Evolutionary conservation across 2,888 invertebrate species (phyloP).

Genomic region (Cancer borealis): DNA sequence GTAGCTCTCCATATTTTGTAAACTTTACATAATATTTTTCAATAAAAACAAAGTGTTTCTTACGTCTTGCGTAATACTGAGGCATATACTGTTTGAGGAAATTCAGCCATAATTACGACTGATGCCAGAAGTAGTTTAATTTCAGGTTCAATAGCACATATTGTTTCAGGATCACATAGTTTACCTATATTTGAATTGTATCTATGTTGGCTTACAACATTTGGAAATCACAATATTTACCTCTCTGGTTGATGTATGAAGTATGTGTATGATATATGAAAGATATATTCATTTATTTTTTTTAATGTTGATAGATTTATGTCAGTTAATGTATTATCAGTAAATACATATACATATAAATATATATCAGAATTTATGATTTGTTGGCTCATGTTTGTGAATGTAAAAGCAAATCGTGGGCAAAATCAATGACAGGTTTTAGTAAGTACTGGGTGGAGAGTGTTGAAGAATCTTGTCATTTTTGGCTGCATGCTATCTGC

Average conservation of each 20-base stretch:
- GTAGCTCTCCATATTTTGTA: conserved; percentile 36
- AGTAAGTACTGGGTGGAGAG: not conserved
- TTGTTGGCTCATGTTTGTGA: not conserved
- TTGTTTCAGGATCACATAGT: conserved; percentile 14
- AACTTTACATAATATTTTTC: conserved; percentile 23
- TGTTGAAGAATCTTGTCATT: not conserved
- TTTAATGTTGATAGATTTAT: conserved; percentile 42
- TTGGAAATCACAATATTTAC: conserved; percentile 43
- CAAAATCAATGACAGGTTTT: not conserved
- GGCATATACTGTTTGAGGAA: not conserved
- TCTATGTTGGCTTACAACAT: conserved; percentile 13
- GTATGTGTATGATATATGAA: conserved; percentile 40
- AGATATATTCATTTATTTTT: conserved; percentile 45
- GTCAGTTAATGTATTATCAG: conserved; percentile 18
- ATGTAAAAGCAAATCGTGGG: not conserved
- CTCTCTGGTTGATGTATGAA: conserved; percentile 39
- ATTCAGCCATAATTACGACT: not conserved
- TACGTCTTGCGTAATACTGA: conserved; percentile 11
- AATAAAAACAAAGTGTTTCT: not conserved
- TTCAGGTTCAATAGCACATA: not conserved
- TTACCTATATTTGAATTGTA: conserved; percentile 4
- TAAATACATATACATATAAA: not conserved
- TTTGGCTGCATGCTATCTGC: not conserved
- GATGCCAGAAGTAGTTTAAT: not conserved
- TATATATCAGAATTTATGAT: conserved; percentile 16